Evolutionary conservation across 2,113 vertebrate genomes (phyloP).

Genomic region (Calyptomena viridis): DNA sequence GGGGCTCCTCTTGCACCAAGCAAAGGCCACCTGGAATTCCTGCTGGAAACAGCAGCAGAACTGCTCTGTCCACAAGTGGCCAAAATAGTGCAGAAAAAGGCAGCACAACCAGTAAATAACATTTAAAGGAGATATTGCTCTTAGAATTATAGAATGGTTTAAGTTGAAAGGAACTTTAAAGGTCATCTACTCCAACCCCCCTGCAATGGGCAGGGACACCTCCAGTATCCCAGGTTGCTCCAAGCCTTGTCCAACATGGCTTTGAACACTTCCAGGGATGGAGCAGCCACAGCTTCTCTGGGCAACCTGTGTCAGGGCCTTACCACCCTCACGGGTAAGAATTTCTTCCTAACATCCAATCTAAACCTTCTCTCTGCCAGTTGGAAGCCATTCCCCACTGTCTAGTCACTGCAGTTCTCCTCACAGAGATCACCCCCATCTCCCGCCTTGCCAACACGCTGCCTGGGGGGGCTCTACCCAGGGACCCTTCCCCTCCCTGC

Average conservation of each 20-base stretch:
- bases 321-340: neutral
- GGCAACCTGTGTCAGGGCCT: neutral
- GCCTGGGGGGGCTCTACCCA: neutral
- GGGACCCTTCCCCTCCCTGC: neutral
- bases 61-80: neutral
- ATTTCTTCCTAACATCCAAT: neutral
- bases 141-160: neutral
- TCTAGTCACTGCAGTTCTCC: neutral
- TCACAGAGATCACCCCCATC: neutral
- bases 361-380: neutral
- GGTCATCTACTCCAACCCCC: neutral
- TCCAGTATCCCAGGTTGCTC: neutral
- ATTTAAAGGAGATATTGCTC: neutral
- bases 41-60: neutral
- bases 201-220: neutral
- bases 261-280: neutral
- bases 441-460: neutral
- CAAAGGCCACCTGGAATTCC: neutral
- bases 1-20: neutral
- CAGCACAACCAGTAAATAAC: neutral
- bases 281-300: neutral
- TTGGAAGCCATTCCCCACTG: neutral
- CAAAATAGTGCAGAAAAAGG: neutral
- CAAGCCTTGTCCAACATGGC: neutral
- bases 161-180: neutral